Evolutionary conservation across 2,888 invertebrate genomes (phyloP).

Genomic region (Archaeoteleia sp.): DNA sequence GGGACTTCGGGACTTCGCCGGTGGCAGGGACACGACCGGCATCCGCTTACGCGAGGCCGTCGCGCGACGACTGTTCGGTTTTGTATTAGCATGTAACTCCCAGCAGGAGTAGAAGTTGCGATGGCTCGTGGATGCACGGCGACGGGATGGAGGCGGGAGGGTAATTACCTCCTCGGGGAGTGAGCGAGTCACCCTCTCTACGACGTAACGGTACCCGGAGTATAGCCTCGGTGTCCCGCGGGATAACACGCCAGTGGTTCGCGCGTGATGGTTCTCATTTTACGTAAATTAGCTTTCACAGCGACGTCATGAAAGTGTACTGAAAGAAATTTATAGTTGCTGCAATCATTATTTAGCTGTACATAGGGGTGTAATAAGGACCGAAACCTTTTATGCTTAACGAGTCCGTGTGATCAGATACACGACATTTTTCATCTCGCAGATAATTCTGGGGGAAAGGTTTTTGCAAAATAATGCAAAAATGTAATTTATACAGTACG

Average conservation of each 20-base stretch:
- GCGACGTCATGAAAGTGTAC: constrained; percentile 19
- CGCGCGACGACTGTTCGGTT: constrained; percentile 69
- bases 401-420: no score
- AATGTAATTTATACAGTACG: no score
- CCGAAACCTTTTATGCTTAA: no score
- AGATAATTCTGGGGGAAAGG: no score
- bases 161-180: constrained; percentile 73
- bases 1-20: constrained; percentile 59
- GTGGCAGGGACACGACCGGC: constrained; percentile 37
- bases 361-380: no score
- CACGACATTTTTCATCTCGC: no score
- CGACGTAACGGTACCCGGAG: constrained; percentile 55
- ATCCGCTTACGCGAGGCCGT: constrained; percentile 56
- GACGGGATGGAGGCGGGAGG: constrained; percentile 61
- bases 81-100: constrained; percentile 73
- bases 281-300: constrained; percentile 61
- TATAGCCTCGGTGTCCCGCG: constrained; percentile 69
- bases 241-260: constrained; percentile 65
- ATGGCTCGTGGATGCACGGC: constrained; percentile 65
- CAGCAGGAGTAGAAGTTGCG: constrained; percentile 72
- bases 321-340: no score
- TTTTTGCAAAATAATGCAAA: no score
- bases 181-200: constrained; percentile 59
- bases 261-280: constrained; percentile 69
- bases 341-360: no score